Conservation (phyloP, 2,888 invertebrate genomes). For the Drosophila mulleri region DNA sequence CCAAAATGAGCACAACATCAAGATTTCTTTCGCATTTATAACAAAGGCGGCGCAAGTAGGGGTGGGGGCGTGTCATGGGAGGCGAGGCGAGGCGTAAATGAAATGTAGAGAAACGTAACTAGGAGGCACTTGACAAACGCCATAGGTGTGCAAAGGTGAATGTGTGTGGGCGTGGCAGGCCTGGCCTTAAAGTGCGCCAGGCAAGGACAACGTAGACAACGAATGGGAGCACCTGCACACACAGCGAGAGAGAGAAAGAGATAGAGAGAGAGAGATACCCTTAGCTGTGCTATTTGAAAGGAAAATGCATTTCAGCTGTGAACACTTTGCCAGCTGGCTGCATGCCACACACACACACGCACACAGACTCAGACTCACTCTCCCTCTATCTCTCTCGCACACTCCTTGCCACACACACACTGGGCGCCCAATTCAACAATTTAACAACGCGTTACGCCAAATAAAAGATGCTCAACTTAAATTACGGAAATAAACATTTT, state of each 20-base stretch:
- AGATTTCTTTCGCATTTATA: conserved; percentile 41
- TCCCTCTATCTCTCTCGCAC: not conserved
- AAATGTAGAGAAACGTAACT: conserved; percentile 55
- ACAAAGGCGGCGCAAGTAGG: not conserved
- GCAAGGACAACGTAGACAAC: conserved; percentile 27
- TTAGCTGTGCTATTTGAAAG: conserved; percentile 9
- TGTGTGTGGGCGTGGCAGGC: conserved; percentile 19
- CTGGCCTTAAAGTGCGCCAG: conserved; percentile 5
- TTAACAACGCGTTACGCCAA: conserved; percentile 39
- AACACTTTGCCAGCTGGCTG: conserved; percentile 22
- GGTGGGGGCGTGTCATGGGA: not conserved
- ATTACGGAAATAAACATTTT: conserved; percentile 71
- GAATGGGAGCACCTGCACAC: conserved; percentile 3
- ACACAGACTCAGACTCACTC: not conserved
- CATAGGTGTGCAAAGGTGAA: conserved; percentile 11
- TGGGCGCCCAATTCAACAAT: conserved; percentile 39
- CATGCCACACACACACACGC: conserved; percentile 11
- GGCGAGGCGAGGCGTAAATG: conserved; percentile 45
- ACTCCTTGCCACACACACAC: not conserved
- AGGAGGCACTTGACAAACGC: conserved; percentile 46
- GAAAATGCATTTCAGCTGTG: conserved; percentile 29
- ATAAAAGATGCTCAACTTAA: conserved; percentile 57
- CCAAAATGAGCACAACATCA: conserved; percentile 65
- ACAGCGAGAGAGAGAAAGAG: not conserved
- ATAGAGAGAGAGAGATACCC: not conserved